Base-by-base conservation (phyloP, 2,888 invertebrate genomes). In the Ophonus ardosiacus region DNA sequence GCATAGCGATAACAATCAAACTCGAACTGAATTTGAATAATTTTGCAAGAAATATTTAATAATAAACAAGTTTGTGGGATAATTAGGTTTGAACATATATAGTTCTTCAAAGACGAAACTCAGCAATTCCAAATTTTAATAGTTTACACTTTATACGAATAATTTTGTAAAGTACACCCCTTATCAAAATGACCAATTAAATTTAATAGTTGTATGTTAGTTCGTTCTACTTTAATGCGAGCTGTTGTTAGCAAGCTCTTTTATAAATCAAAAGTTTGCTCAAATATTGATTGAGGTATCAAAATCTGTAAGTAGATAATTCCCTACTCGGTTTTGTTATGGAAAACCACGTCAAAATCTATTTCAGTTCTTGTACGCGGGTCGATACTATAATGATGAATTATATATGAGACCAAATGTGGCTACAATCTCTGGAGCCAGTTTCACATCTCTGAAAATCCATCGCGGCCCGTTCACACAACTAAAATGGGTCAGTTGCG, bases 331-430 rank as follows among this genome's bases (percentile, higher is more conserved):
- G 43, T 51, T 51, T 51, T 63, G 63, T 63, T 61, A 63, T 24
- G 24, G 24, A 63, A 63, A 63, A 18, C 63, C 13, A 13, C 21
- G 24, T 68, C 38, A 24, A 68, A 68, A 68, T 68, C 68, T 68
- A 68, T 68, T 68, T 68, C 15, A 68, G 15, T 13, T 31, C 15
- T n/a, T n/a, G 38, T 18, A n/a, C 83, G 51, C 85, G 78, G 85
- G 85, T 86, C 86, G 86, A 86, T 86, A 86, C 24, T 68, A 81
- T 68, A 40, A 63, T 86, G 76, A 74, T 86, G 86, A 86, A 86
- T 86, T 85, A 86, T 86, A 86, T 86, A 86, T 86, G 85, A 81
- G 85, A 56, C 85, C 85, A 78, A 86, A 86, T 86, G 86, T 86
- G 86, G 81, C 79, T 85, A 86, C 86, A 86, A 81, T 84, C 85